Evolutionary conservation across 2,113 vertebrate genomes (phyloP), one percentile per base, ranked within the genome.

Genomic region (Nibea albiflora): DNA sequence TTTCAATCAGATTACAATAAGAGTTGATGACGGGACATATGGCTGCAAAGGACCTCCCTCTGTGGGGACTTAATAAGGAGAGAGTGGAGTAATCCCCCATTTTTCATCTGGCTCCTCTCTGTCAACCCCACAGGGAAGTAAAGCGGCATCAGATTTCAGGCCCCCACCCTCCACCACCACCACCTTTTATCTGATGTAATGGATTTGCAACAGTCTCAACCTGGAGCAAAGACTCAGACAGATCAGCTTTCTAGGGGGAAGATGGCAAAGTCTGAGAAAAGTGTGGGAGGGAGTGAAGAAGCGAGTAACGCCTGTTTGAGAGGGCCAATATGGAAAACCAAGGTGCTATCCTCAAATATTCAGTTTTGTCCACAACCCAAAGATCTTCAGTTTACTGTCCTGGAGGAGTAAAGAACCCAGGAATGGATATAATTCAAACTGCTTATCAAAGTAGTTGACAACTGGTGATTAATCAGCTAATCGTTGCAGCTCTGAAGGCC

Each of bases 131-230:
- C 19, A 17, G 89, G 88, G 87, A 85, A 82, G 72, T 76, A 68
- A 88, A 74, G 78, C 81, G 31, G 76, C 82, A 77, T 91, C 90
- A 81, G 80, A 88, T 89, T 86, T 75, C 81, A 69, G 80, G 80
- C 80, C 87, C 83, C 64, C 31, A n/a, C 31, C 5, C 1, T 5
- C 5, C 31, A 5, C 31, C 5, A n/a, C 2, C 3, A 1, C 35
- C 35, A 39, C 73, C 85, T 87, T 90, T 92, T 89, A 92, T 93
- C 90, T 92, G 92, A 92, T 93, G 91, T 90, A 92, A 94, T 93
- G 91, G 92, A 94, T 93, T 92, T 90, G 93, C 90, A 94, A 92
- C 92, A 90, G 80, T 86, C 88, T 81, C 91, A 91, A 92, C 90
- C 91, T 91, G 84, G 85, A 90, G 85, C 81, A 73, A 57, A 68